phyloP scores from a whole-genome alignment of 2,113 vertebrate species.

The Lathamus discolor region DNA sequence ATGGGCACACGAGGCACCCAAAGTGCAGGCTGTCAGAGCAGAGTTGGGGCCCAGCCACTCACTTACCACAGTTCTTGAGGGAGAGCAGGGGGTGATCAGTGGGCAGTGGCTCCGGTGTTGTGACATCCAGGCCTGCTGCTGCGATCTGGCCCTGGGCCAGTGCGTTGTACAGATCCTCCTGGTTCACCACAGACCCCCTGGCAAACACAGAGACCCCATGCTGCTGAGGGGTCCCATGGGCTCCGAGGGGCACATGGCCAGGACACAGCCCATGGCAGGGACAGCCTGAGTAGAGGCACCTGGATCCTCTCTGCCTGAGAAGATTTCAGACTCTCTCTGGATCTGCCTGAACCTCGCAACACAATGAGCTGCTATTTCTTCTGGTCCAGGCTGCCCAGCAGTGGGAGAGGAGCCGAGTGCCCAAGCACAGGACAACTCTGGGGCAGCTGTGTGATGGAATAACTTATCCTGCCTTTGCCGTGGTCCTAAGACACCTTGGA shows the following conservation, averaged over 20 bases:
- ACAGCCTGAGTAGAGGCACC: not conserved
- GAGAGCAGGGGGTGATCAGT: conserved; percentile 86
- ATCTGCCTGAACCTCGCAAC: not conserved
- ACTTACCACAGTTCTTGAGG: conserved; percentile 93
- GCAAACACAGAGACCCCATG: accelerated
- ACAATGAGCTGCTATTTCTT: not conserved
- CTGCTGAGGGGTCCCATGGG: accelerated
- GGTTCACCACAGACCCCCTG: conserved; percentile 92
- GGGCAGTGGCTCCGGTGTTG: conserved; percentile 90
- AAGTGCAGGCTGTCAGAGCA: accelerated
- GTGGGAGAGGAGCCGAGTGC: accelerated
- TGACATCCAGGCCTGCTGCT: conserved; percentile 92
- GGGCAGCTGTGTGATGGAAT: not conserved
- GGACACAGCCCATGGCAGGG: accelerated
- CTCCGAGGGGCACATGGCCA: accelerated
- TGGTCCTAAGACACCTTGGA: not conserved
- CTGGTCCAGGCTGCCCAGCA: not conserved
- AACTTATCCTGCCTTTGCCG: not conserved
- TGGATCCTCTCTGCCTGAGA: accelerated
- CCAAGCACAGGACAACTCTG: accelerated
- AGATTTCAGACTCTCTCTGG: not conserved
- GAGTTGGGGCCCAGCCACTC: accelerated
- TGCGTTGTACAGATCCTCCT: conserved; percentile 89
- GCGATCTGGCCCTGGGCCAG: conserved; percentile 84
- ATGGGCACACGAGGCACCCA: accelerated